Evolutionary conservation across 2,888 invertebrate species (phyloP), one percentile per base, ranked within the genome.

Genomic region (Thumatha senex): DNA sequence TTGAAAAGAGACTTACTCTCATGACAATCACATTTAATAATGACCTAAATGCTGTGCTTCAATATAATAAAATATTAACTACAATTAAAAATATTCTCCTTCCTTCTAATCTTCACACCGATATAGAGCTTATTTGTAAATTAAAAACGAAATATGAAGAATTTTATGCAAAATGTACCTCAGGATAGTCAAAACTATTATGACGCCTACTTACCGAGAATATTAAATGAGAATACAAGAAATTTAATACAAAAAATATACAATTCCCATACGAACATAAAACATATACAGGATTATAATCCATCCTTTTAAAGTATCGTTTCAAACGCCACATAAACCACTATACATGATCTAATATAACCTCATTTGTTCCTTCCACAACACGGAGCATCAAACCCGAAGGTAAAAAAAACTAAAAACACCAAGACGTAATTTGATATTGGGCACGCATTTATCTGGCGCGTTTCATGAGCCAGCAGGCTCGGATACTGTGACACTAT

Each of bases 361-460:
- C 54, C 49, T 48, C 54, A 54, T 57, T n/a, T 11, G 30, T 45
- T 50, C 50, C 67, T 66, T 69, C 66, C 61, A 69, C 73, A 58
- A 63, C 68, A 63, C 55, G 61, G 61, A 66, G 57, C 63, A 70
- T 72, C 60, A 65, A 42, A 71, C 63, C 58, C 60, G 62, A 76
- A 73, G 18, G 18, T 24, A 78, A 80, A 76, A 42, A 72, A 71
- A 70, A 66, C 51, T 52, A 60, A 50, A 63, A 43, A 48, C 61
- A 69, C 68, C 67, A 67, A 76, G 74, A 72, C 67, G 89, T 80
- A 87, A 90, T 84, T 72, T 75, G 84, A 90, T 89, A 89, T 82
- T 74, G 76, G 69, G 73, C 78, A 82, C 78, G 84, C 85, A 84
- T 86, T 84, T 85, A 86, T 86, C 85, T 82, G 84, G 82, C 82